Evolutionary conservation across 2,113 vertebrate genomes (phyloP).

Genomic region (Bungarus multicinctus): DNA sequence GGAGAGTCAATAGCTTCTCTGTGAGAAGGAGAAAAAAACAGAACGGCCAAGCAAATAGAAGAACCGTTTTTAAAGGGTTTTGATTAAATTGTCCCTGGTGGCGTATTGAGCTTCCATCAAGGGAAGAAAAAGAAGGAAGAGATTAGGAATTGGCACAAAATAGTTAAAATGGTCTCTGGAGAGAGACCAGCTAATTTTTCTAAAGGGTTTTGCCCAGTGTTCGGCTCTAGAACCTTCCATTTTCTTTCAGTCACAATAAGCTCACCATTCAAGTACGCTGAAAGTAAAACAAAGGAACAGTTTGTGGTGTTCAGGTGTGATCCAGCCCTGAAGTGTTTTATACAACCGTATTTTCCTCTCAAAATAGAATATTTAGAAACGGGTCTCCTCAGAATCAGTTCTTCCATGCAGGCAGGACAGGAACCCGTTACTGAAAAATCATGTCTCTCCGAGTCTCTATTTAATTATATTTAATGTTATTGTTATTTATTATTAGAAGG

Average conservation of each 20-base stretch:
- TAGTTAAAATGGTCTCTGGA: slow-evolving; percentile 21
- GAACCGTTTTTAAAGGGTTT: slow-evolving; percentile 27
- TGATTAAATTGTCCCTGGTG: slow-evolving; percentile 54
- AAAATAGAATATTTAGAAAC: background rate
- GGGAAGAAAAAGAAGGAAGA: slow-evolving; percentile 30
- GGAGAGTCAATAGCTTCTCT: slow-evolving; percentile 44
- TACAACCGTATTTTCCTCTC: background rate
- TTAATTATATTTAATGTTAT: background rate
- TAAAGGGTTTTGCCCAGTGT: background rate
- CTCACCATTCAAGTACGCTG: background rate
- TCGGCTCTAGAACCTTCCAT: background rate
- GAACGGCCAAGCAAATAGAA: slow-evolving; percentile 33
- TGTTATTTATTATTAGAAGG: background rate
- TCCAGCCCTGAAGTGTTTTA: background rate
- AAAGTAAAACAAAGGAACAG: background rate
- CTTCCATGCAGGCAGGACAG: background rate
- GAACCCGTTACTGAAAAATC: background rate
- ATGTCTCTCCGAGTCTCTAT: background rate
- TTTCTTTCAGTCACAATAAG: background rate
- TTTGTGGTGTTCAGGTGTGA: background rate
- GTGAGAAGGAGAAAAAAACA: slow-evolving; percentile 33
- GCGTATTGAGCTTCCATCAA: slow-evolving; percentile 14
- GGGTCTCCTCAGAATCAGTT: background rate
- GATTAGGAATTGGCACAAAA: slow-evolving; percentile 20
- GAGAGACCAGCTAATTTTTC: background rate